These are phyloP conservation scores for Nemotelus nigrinus DNA, from an alignment of 2,888 invertebrate species.

Conservation along the genomic window DNA sequence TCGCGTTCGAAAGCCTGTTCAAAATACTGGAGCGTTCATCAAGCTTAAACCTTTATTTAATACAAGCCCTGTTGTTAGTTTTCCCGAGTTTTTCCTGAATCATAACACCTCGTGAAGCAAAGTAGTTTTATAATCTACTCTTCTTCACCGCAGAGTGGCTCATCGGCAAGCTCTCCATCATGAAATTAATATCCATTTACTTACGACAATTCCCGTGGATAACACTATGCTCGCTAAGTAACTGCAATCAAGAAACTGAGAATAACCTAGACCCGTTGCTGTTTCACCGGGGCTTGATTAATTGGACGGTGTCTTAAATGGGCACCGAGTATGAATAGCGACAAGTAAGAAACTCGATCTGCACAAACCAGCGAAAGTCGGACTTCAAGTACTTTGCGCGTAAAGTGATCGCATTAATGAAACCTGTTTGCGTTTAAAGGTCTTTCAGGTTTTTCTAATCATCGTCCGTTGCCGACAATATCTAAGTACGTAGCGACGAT, in stretches of 20 bases:
- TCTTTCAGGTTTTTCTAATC: constrained; percentile 22
- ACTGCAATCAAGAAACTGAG: constrained; percentile 1
- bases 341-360: constrained; percentile 16
- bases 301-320: constrained; percentile 31
- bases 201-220: not conserved
- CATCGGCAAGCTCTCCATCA: not conserved
- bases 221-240: not conserved
- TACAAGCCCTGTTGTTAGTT: too few species aligned
- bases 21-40: too few species aligned
- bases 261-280: constrained; percentile 15
- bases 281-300: constrained; percentile 30
- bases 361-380: not conserved
- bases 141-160: too few species aligned
- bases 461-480: constrained; percentile 7
- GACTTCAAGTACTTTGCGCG: constrained; percentile 8
- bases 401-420: not conserved
- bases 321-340: constrained; percentile 6
- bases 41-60: too few species aligned
- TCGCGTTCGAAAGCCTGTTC: too few species aligned
- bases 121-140: too few species aligned
- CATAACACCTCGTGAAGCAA: too few species aligned
- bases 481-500: not conserved
- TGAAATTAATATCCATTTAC: not conserved
- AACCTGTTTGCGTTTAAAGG: constrained; percentile 9
- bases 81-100: too few species aligned